Percentiles rank a stretch among this genome's conserved stretches.
Conservation (phyloP, 2,113 vertebrate genomes). For the Uropsilus gracilis region DNA sequence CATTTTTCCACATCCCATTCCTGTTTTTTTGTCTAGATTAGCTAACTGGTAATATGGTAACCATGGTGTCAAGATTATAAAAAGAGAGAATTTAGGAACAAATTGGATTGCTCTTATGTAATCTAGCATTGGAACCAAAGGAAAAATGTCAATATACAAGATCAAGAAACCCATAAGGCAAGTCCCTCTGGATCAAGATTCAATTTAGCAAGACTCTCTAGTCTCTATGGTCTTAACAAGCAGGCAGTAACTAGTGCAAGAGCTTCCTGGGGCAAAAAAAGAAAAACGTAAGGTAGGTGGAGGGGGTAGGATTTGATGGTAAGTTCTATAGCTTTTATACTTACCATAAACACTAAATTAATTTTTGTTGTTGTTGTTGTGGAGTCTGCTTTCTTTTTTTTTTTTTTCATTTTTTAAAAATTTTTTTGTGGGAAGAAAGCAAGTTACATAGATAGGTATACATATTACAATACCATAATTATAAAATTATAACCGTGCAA, state of each 20-base stretch:
- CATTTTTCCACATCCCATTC: neutral
- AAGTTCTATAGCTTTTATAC: neutral
- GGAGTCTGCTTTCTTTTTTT: too few species aligned
- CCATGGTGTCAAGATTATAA: neutral
- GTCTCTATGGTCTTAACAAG: neutral
- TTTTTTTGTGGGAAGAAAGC: too few species aligned
- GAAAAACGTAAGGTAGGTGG: rapidly evolving
- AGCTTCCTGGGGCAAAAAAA: neutral
- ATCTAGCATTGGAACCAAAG: neutral
- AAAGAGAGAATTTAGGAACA: neutral
- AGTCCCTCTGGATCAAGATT: neutral
- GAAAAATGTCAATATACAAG: neutral
- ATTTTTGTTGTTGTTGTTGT: too few species aligned
- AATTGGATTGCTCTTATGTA: neutral
- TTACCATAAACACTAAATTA: neutral
- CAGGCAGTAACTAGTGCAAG: neutral
- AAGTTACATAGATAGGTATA: too few species aligned
- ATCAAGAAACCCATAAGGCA: neutral
- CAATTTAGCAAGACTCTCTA: neutral
- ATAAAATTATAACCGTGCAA: too few species aligned
- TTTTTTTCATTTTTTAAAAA: too few species aligned
- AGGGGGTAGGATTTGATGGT: neutral
- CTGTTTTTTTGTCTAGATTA: neutral
- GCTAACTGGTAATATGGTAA: neutral
- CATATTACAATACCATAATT: too few species aligned